phyloP scores from a whole-genome alignment of 2,113 vertebrate genomes.

The Craseonycteris thonglongyai region DNA sequence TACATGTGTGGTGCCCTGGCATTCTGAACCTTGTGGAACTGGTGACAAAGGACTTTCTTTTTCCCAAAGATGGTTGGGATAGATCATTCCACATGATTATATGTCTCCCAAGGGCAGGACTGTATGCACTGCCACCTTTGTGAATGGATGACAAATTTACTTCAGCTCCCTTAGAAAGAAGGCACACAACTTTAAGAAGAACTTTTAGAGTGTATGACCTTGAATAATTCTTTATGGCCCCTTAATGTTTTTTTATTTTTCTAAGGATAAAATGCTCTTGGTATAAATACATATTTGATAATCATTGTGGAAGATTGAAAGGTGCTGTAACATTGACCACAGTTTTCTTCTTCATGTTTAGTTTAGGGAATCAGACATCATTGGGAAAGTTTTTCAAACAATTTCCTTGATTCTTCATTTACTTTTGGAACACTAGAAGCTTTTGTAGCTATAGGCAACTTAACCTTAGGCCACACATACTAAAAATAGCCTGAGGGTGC shows the following conservation, averaged over 20 bases:
- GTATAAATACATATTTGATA: slow-evolving; percentile 15
- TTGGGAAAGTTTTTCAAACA: neutral
- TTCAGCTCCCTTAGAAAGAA: neutral
- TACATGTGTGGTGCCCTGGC: neutral
- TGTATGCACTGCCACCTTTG: neutral
- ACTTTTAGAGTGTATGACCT: neutral
- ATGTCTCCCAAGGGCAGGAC: neutral
- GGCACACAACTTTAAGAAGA: neutral
- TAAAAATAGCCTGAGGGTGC: neutral
- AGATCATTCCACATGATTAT: neutral
- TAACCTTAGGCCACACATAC: neutral
- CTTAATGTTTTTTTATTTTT: slow-evolving; percentile 34
- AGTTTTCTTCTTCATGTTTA: neutral
- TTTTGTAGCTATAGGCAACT: slow-evolving; percentile 1
- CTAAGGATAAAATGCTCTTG: neutral
- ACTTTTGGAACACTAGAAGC: neutral
- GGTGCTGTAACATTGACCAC: neutral
- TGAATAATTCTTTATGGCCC: neutral
- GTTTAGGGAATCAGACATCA: neutral
- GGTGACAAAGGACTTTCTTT: neutral
- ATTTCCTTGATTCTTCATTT: slow-evolving; percentile 13
- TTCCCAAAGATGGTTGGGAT: neutral
- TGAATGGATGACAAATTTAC: neutral
- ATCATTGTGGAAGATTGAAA: neutral
- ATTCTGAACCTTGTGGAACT: neutral